Conservation (phyloP, 2,797 vertebrate genomes). For the Sebastes nivosus region DNA sequence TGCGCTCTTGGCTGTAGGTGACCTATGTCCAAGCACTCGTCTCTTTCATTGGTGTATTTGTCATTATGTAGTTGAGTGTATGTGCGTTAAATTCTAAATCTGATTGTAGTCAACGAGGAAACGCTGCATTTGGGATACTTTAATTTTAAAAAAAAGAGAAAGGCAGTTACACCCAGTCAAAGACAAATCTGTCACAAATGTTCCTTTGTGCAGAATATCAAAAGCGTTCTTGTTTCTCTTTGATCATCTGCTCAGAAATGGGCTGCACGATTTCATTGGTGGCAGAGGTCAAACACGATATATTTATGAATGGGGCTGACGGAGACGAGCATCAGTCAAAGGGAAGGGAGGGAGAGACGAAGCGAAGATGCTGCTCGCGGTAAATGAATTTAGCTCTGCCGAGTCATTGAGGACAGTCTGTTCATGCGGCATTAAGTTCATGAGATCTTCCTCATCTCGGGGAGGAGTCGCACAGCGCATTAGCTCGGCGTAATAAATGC, state of each 20-base stretch:
- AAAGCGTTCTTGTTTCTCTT: neutral
- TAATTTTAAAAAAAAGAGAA: neutral
- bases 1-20: constrained; percentile 40
- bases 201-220: neutral
- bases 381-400: constrained; percentile 31
- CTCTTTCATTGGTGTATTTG: neutral
- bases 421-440: constrained; percentile 44
- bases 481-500: neutral
- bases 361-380: neutral
- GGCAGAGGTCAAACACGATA: neutral
- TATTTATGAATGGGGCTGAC: neutral
- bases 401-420: constrained; percentile 45
- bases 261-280: neutral
- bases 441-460: constrained; percentile 20
- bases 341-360: neutral
- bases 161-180: neutral
- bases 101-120: neutral
- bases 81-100: neutral
- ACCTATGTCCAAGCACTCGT: constrained; percentile 5
- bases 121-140: neutral
- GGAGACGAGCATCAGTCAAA: neutral
- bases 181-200: neutral
- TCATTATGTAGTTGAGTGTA: neutral
- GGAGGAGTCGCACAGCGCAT: neutral
- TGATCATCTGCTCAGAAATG: neutral